Conservation (phyloP, 2,888 invertebrate species). For the Steinernema hermaphroditum region DNA sequence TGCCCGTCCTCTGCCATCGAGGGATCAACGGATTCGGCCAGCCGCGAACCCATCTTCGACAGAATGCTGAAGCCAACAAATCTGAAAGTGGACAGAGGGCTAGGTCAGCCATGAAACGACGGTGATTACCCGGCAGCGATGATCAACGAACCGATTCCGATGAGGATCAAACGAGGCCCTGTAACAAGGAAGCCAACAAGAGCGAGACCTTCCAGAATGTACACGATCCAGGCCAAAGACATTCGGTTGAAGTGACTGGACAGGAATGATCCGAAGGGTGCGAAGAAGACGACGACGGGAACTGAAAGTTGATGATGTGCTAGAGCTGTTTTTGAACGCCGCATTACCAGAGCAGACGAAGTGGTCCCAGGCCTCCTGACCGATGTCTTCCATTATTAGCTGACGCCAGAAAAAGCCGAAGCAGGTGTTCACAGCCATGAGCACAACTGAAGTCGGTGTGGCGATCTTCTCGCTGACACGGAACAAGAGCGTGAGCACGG, state of each 20-base stretch:
- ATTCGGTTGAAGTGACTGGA: constrained; percentile 55
- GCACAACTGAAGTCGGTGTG: constrained; percentile 60
- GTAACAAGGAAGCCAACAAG: constrained; percentile 42
- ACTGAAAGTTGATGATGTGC: constrained; percentile 33
- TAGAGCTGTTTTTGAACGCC: too few relatives aligned
- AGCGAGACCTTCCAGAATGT: constrained; percentile 44
- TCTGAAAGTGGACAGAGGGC: too few relatives aligned
- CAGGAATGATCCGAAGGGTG: constrained; percentile 54
- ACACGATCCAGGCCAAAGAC: constrained; percentile 52
- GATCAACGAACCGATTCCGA: too few relatives aligned
- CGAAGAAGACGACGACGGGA: constrained; percentile 48
- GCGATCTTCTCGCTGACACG: constrained; percentile 55
- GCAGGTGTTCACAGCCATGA: constrained; percentile 58
- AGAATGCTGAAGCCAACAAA: too few relatives aligned
- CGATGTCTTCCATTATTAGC: constrained; percentile 44
- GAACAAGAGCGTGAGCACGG: constrained; percentile 51
- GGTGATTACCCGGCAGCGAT: too few relatives aligned
- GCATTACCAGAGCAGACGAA: constrained; percentile 33
- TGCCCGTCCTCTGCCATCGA: too few relatives aligned
- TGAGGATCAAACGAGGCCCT: constrained; percentile 32
- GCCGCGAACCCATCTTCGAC: too few relatives aligned
- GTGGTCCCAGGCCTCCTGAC: constrained; percentile 53
- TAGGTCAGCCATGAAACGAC: too few relatives aligned
- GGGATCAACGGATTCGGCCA: too few relatives aligned
- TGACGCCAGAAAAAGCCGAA: constrained; percentile 57